Conservation (phyloP, 2,888 invertebrate species). For the Hypomecis punctinalis region DNA sequence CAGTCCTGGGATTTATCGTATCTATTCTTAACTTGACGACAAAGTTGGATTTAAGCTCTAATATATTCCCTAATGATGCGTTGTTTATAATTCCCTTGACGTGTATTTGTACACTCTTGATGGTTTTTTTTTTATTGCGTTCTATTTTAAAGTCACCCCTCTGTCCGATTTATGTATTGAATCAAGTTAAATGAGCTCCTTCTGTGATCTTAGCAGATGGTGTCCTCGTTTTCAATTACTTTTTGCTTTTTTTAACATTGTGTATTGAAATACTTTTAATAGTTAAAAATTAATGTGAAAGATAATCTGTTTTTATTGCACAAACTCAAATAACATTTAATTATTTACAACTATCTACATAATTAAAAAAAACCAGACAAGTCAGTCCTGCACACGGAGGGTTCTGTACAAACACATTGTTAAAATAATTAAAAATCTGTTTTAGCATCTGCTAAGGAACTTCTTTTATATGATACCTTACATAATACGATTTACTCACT, state of each 20-base stretch:
- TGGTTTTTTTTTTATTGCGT: slow-evolving; percentile 51
- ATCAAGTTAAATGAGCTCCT: slow-evolving; percentile 32
- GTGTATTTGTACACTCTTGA: slow-evolving; percentile 53
- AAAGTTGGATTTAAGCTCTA: slow-evolving; percentile 66
- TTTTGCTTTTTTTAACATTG: slow-evolving; percentile 6
- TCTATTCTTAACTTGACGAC: slow-evolving; percentile 74
- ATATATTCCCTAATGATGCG: slow-evolving; percentile 63
- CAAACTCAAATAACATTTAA: too few relatives aligned
- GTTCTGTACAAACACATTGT: too few relatives aligned
- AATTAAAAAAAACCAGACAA: too few relatives aligned
- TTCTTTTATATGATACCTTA: too few relatives aligned
- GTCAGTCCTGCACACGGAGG: too few relatives aligned
- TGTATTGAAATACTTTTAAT: too few relatives aligned
- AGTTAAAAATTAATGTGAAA: too few relatives aligned
- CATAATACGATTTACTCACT: too few relatives aligned
- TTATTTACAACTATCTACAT: too few relatives aligned
- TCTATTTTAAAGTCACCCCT: slow-evolving; percentile 49
- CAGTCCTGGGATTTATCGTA: slow-evolving; percentile 50
- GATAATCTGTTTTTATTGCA: too few relatives aligned
- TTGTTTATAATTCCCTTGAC: slow-evolving; percentile 64
- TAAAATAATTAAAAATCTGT: too few relatives aligned
- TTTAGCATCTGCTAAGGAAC: too few relatives aligned
- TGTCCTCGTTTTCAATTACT: slow-evolving; percentile 7
- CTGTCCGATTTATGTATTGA: slow-evolving; percentile 38
- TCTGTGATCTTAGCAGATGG: slow-evolving; percentile 24